Base-by-base conservation (phyloP, 2,888 invertebrate species). In the Temnothorax unifasciatus region DNA sequence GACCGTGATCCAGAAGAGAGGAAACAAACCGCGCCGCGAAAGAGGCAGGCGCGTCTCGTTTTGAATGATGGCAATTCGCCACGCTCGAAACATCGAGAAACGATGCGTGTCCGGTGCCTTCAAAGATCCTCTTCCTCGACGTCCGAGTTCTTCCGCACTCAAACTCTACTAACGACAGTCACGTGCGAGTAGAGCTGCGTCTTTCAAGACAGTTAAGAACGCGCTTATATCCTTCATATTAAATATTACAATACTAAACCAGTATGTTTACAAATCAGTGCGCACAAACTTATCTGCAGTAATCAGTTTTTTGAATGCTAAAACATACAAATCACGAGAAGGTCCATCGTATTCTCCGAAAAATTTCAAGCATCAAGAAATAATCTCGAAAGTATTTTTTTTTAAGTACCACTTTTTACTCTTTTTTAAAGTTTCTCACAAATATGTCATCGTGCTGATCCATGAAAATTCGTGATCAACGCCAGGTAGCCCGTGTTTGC, bases 31-130 rank as follows among this genome's bases (percentile, higher is more conserved):
- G 34, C 18, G 34, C 18, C 76, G 50, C 79, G 75, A 85, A 86
- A 68, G 83, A 61, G 74, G 87, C 88, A 57, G 74, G 74, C n/a
- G 29, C 64, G 57, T 85, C 88, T 88, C 66, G 83, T 90, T 93
- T 92, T 93, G 93, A 93, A 88, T 88, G 93, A 93, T 92, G 91
- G 90, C 89, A 87, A 88, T 90, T 90, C 91, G 92, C 90, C 89
- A 93, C 92, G 93, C 89, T 89, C 89, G 90, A 90, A 91, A 89
- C 89, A 84, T 88, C 75, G 68, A 89, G 90, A 92, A 93, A 93
- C 92, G 92, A 91, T 90, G 92, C 93, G 92, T 91, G 90, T 90
- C 91, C 82, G 82, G 86, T 85, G 77, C 82, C 86, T 89, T 90
- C 88, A 90, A 90, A 90, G 90, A 89, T 87, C 66, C 89, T 82